Evolutionary conservation across 2,888 invertebrate species (phyloP).

Genomic region (Eristalis intricaria): DNA sequence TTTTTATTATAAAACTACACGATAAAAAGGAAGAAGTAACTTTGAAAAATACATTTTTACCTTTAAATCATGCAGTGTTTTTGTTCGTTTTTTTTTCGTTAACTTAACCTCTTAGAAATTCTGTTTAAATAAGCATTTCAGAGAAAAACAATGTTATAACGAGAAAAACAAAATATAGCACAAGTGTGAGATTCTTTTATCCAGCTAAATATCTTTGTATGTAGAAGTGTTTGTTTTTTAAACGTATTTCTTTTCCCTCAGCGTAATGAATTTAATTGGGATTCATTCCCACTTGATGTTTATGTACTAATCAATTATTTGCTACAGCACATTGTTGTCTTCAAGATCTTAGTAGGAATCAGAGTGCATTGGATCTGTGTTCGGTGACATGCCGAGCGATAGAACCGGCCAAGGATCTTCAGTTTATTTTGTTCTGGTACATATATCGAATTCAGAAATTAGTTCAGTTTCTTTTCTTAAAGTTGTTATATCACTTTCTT

Average conservation of each 20-base stretch:
- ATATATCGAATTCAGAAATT: background rate
- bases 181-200: constrained; percentile 5
- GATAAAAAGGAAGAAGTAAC: constrained; percentile 26
- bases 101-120: constrained; percentile 28
- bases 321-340: background rate
- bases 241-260: background rate
- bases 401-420: background rate
- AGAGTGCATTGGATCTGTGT: background rate
- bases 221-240: background rate
- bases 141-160: background rate
- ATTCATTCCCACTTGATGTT: background rate
- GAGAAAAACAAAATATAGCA: constrained; percentile 9
- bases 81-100: constrained; percentile 16
- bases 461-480: background rate
- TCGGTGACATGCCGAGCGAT: background rate
- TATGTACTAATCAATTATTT: background rate
- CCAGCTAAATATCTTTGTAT: background rate
- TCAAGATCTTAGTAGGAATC: background rate
- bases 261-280: background rate
- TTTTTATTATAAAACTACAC: constrained; percentile 17
- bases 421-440: background rate
- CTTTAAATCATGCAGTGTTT: constrained; percentile 24
- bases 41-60: constrained; percentile 19
- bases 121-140: constrained; percentile 6
- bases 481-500: background rate